Percentiles rank a stretch among this genome's conserved stretches.
Evolutionary conservation across 2,888 invertebrate species (phyloP).

Genomic region (Ellobium chinense): DNA sequence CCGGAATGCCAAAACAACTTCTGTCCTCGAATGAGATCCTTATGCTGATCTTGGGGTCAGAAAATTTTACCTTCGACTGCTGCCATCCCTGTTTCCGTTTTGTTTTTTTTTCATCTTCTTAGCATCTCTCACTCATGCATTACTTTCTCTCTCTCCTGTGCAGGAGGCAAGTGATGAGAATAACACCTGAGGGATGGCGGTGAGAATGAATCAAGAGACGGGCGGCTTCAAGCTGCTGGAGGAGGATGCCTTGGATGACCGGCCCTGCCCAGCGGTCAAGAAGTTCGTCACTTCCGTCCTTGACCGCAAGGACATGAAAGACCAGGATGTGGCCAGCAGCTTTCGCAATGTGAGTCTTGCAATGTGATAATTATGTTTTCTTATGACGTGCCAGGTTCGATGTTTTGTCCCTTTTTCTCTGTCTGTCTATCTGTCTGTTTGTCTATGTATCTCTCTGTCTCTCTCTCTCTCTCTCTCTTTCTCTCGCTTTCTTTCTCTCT

Average conservation of each 20-base stretch:
- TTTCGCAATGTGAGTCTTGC: conserved; percentile 61
- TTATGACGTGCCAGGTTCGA: too few species aligned
- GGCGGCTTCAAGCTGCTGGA: conserved; percentile 55
- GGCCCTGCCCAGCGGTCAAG: conserved; percentile 55
- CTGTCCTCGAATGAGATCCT: too few species aligned
- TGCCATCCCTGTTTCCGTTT: background rate
- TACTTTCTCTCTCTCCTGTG: background rate
- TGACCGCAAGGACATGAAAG: conserved; percentile 58
- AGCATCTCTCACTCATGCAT: background rate
- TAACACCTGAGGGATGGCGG: conserved; percentile 44
- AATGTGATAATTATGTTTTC: background rate
- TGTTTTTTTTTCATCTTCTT: background rate
- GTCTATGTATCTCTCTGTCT: background rate
- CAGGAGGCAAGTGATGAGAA: conserved; percentile 10
- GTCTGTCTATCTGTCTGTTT: background rate
- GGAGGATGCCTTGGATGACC: conserved; percentile 54
- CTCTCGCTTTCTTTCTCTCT: background rate
- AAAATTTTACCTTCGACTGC: too few species aligned
- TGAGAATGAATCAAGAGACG: conserved; percentile 51
- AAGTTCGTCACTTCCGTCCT: conserved; percentile 56
- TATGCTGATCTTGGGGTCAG: too few species aligned
- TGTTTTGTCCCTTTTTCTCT: background rate
- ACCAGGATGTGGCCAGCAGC: conserved; percentile 61
- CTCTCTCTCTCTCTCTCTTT: background rate
- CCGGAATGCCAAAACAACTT: too few species aligned